Evolutionary conservation across 2,113 vertebrate species (phyloP).

Genomic region (Psittacara wagleri): DNA sequence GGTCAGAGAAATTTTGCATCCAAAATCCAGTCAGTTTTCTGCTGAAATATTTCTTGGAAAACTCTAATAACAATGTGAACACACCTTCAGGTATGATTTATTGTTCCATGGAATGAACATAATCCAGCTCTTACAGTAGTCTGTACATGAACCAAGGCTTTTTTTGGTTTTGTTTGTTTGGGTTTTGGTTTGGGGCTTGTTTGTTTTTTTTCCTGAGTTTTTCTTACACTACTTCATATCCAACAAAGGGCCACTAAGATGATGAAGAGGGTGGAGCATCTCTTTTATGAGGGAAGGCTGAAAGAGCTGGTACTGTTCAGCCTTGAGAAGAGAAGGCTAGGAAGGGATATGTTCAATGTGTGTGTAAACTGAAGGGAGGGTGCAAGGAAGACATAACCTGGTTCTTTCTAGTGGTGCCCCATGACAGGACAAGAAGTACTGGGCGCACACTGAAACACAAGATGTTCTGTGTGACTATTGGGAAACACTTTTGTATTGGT

Average conservation of each 20-base stretch:
- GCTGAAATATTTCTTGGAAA: not conserved
- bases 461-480: not conserved
- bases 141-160: not conserved
- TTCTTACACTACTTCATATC: not conserved
- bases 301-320: not conserved
- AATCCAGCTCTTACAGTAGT: not conserved
- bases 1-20: not conserved
- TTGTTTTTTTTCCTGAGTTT: rapidly evolving
- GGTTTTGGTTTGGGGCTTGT: not conserved
- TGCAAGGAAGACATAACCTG: not conserved
- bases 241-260: not conserved
- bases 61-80: not conserved
- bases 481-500: not conserved
- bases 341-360: not conserved
- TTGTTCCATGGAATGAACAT: not conserved
- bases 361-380: not conserved
- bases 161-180: not conserved
- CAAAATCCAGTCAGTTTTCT: not conserved
- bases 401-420: too few relatives aligned
- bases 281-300: not conserved
- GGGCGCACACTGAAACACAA: not conserved
- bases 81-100: not conserved
- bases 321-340: not conserved
- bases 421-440: not conserved
- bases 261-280: not conserved